Evolutionary conservation across 1,140 invertebrate species (phyloP).

Genomic region (Philotrypesis tridentata): DNA sequence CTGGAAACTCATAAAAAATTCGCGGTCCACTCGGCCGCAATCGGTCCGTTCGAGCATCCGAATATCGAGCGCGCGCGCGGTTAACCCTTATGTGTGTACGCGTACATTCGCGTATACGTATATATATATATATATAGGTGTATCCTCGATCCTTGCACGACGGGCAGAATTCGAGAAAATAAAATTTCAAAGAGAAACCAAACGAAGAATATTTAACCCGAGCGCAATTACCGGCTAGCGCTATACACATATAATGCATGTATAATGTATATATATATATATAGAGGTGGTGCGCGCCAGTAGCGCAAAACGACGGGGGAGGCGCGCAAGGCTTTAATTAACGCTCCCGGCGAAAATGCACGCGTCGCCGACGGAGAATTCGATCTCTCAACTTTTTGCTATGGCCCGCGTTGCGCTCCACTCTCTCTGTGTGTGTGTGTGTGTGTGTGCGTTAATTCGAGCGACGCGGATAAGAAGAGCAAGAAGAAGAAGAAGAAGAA

Average conservation of each 20-base stretch:
- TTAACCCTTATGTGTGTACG: too few species aligned
- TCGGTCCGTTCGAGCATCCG: neutral
- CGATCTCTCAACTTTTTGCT: neutral
- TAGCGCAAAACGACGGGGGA: neutral
- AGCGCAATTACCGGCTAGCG: too few species aligned
- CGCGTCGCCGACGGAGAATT: neutral
- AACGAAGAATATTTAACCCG: neutral
- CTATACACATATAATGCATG: too few species aligned
- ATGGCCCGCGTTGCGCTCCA: too few species aligned
- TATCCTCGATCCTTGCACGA: too few species aligned
- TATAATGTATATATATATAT: too few species aligned
- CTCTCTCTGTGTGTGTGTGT: too few species aligned
- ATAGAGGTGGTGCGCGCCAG: too few species aligned
- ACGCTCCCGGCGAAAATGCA: neutral
- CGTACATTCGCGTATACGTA: too few species aligned
- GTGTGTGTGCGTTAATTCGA: slow-evolving; percentile 37
- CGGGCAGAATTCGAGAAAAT: too few species aligned
- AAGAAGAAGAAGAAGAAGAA: neutral
- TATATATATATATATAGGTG: too few species aligned
- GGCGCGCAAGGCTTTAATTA: slow-evolving; percentile 2
- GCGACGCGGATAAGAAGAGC: slow-evolving; percentile 39
- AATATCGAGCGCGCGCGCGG: neutral
- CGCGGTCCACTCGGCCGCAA: neutral
- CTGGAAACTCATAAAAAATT: neutral
- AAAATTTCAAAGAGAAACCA: too few species aligned